These are phyloP conservation scores for Platichthys stellatus DNA, from an alignment of 2,113 vertebrate species.

Conservation along the genomic window DNA sequence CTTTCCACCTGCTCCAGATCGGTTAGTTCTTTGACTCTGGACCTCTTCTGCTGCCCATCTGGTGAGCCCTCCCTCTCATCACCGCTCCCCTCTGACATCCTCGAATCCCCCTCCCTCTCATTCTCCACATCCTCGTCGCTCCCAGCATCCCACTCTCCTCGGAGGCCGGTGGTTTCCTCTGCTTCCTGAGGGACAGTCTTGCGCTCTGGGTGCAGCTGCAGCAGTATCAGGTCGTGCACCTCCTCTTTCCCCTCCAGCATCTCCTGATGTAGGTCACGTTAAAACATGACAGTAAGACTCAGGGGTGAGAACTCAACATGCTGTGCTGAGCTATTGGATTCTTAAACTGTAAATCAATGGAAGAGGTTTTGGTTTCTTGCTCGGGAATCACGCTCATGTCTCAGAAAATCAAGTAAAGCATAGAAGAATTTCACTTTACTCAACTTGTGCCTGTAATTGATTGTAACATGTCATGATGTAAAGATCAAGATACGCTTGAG, in stretches of 20 bases:
- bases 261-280: slow-evolving; percentile 40
- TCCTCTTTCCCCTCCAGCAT: slow-evolving; percentile 60
- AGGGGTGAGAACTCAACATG: not conserved
- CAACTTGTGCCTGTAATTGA: not conserved
- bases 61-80: slow-evolving; percentile 34
- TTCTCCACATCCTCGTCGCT: slow-evolving; percentile 8
- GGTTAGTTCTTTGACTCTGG: slow-evolving; percentile 15
- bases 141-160: not conserved
- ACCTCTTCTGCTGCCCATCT: slow-evolving; percentile 22
- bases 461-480: too few relatives aligned
- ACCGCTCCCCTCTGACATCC: slow-evolving; percentile 11
- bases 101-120: slow-evolving; percentile 19
- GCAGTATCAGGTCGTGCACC: slow-evolving; percentile 58
- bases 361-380: too few relatives aligned
- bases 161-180: not conserved
- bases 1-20: slow-evolving; percentile 47
- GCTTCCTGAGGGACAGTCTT: slow-evolving; percentile 10
- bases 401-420: too few relatives aligned
- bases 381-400: too few relatives aligned
- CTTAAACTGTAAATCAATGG: too few relatives aligned
- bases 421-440: not conserved
- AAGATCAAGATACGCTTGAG: too few relatives aligned
- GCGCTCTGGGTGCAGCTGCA: slow-evolving; percentile 25
- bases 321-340: not conserved
- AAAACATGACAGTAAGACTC: not conserved